Evolutionary conservation across 2,113 vertebrate species (phyloP).

Genomic region (Haliaeetus leucogaster): DNA sequence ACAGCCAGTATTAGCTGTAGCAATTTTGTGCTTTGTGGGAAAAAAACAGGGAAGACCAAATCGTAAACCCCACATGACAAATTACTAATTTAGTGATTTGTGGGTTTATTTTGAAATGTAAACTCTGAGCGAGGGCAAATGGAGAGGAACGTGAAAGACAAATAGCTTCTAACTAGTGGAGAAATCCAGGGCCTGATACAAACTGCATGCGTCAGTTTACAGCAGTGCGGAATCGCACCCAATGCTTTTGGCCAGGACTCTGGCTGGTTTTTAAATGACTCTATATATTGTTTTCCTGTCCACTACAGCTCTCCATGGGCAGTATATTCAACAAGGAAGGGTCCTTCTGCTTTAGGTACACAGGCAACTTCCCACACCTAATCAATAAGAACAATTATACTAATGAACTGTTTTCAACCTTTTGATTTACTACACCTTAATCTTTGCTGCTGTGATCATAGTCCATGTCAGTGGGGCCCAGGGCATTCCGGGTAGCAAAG

Average conservation of each 20-base stretch:
- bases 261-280: constrained; percentile 18
- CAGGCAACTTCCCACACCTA: neutral
- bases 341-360: neutral
- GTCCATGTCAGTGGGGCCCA: neutral
- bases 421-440: neutral
- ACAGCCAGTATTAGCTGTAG: neutral
- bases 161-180: constrained; percentile 35
- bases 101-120: constrained; percentile 20
- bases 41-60: neutral
- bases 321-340: neutral
- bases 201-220: neutral
- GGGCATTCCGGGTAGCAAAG: neutral
- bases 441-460: neutral
- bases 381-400: neutral
- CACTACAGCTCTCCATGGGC: neutral
- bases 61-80: neutral
- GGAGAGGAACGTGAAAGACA: constrained; percentile 9
- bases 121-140: neutral
- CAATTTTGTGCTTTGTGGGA: neutral
- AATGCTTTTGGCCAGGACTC: neutral
- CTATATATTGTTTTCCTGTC: neutral
- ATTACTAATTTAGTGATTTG: neutral
- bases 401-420: neutral
- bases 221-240: neutral
- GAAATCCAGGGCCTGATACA: neutral